Evolutionary conservation across 2,113 vertebrate genomes (phyloP), one percentile per base, ranked within the genome.

Genomic region (Lepus timidus): DNA sequence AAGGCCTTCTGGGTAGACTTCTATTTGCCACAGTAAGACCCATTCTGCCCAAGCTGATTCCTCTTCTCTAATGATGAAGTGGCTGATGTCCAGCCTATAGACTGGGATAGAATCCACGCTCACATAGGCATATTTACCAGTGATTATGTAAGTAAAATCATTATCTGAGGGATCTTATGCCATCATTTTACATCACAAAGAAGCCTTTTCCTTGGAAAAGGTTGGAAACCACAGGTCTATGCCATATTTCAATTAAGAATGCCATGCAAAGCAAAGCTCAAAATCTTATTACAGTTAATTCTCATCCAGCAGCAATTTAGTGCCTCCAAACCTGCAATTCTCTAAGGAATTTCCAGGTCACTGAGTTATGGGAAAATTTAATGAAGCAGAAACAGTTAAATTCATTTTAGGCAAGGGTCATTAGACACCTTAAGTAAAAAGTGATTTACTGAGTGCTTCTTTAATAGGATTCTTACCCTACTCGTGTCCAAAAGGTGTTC

Each of bases 241-340:
- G 12, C 75, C 12, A 19, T 62, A 49, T 91, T 81, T 5, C 19
- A 91, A 44, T 33, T n/a, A 87, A 94, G 8, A 86, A 33, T 75
- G 80, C 70, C 51, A 55, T 64, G 16, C 31, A 62, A 89, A 82
- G 70, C 9, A 31, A 96, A 94, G 82, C 51, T 71, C 33, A 85
- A 13, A 84, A 87, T 4, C 65, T 74, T 90, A 20, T 52, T 85
- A 65, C 90, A 93, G 64, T 82, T n/a, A 61, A 79, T 0, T 3
- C 29, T 81, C 71, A 10, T 95, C 85, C 91, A 85, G 44, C n/a
- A 49, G 25, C 25, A 89, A 84, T 65, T 93, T 75, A 86, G 93
- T 80, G 89, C 89, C 76, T 79, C 71, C 73, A 88, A 86, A 84
- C 23, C 16, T 91, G 23, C 9, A 76, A 70, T 58, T 91, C 25